Base-by-base conservation (phyloP, 2,113 vertebrate genomes). In the Megaceryle torquata region DNA sequence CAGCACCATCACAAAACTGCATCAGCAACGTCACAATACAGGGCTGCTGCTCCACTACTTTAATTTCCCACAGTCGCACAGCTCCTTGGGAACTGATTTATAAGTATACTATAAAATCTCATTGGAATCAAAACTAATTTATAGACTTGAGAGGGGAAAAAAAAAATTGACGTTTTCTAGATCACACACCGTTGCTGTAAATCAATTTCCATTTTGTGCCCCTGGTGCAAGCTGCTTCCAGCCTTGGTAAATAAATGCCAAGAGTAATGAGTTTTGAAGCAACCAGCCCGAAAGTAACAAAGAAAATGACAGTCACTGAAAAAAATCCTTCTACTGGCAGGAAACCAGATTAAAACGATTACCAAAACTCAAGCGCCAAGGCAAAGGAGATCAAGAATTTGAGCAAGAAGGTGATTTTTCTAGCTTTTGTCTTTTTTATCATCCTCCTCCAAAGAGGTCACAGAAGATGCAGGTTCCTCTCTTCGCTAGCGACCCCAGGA, bases 161-260 rank as follows among this genome's bases (percentile, higher is more conserved):
- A 29, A 28, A 63, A 65, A 24, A 56, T 31, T 83, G 96, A 95
- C 92, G 17, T 94, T 92, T 96, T 95, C 80, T 71, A 83, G 91
- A 91, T 79, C 75, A 39, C 60, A 54, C 56, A 10, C 46, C 41
- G 0, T 51, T 31, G 37, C 92, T 6, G 35, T 90, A 97, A 97
- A 97, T 97, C 97, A 95, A 94, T 86, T 95, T 86, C 68, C 59
- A 75, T 89, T 90, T 56, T 78, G 71, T 2, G 15, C 85, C 64
- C 74, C 41, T 11, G 12, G 71, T 88, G 86, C 68, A 31, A 82
- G 93, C 93, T 63, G 60, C 79, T 82, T 61, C 88, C 93, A 94
- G 96, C 79, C 93, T 90, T 31, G 69, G 92, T 87, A 96, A 95
- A 97, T 93, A 97, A 97, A 96, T 76, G 95, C 97, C 96, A 93